Percentiles rank a stretch among this genome's conserved stretches.
Conservation (phyloP, 2,113 vertebrate genomes). For the Campylorhamphus procurvoides region DNA sequence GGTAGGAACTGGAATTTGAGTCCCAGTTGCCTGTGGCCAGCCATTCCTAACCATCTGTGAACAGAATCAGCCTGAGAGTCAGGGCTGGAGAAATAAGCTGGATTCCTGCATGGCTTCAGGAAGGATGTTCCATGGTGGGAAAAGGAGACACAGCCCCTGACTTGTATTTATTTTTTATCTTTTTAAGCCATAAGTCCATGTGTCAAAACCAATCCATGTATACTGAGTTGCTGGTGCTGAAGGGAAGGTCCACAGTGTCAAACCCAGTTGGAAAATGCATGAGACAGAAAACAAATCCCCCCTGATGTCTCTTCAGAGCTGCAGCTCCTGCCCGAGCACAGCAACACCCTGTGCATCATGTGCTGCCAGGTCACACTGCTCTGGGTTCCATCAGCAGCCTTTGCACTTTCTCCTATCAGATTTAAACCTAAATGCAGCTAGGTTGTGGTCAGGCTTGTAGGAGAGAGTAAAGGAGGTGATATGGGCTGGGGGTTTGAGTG, state of each 20-base stretch:
- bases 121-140: background rate
- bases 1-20: slow-evolving; percentile 43
- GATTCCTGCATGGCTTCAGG: background rate
- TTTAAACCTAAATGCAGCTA: background rate
- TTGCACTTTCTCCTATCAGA: background rate
- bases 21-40: background rate
- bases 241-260: background rate
- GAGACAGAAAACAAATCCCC: background rate
- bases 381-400: slow-evolving; percentile 8
- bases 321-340: background rate
- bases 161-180: background rate
- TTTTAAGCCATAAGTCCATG: background rate
- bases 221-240: background rate
- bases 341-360: background rate
- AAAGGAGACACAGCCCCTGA: background rate
- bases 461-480: background rate
- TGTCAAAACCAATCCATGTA: background rate
- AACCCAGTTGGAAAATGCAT: background rate
- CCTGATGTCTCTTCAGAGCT: background rate
- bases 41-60: slow-evolving; percentile 5
- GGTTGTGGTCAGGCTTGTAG: background rate
- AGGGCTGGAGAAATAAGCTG: background rate
- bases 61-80: background rate
- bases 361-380: background rate
- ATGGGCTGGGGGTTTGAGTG: background rate